These are phyloP conservation scores for Corynorhinus townsendii DNA, from an alignment of 2,113 vertebrate genomes.

Conservation along the genomic window DNA sequence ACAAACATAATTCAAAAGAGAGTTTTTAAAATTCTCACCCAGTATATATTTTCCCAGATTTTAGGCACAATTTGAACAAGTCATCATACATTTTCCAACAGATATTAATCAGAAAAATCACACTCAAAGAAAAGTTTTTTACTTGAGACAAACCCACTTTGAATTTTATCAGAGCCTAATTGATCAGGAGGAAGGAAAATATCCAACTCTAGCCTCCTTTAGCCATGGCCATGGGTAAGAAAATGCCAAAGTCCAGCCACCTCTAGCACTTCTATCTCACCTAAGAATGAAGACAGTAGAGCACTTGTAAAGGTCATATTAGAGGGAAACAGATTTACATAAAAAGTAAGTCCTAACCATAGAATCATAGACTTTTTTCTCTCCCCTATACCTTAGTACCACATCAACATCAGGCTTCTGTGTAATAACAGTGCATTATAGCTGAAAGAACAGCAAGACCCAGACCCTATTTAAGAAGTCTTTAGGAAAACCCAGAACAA, in stretches of 20 bases:
- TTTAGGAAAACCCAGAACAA: neutral
- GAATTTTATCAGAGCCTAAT: neutral
- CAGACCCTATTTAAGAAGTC: neutral
- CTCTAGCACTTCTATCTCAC: neutral
- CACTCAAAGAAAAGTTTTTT: neutral
- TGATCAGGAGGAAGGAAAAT: neutral
- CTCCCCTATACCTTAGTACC: neutral
- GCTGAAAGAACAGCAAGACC: too few species aligned
- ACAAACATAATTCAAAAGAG: neutral
- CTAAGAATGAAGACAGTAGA: neutral
- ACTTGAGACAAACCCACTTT: neutral
- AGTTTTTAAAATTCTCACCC: slow-evolving; percentile 24
- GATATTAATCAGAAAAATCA: slow-evolving; percentile 1
- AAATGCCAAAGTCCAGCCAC: neutral
- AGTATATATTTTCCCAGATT: neutral
- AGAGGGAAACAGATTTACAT: neutral
- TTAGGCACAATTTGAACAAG: neutral
- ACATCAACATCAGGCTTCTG: neutral
- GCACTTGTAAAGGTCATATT: too few species aligned
- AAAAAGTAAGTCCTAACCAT: neutral
- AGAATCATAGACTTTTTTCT: too few species aligned
- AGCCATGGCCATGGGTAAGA: neutral
- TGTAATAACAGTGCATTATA: neutral
- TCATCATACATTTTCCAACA: neutral
- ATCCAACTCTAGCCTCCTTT: neutral